Percentiles rank a stretch among this genome's conserved stretches.
phyloP scores from a whole-genome alignment of 1,140 invertebrate genomes.

The Oryzaephilus surinamensis region DNA sequence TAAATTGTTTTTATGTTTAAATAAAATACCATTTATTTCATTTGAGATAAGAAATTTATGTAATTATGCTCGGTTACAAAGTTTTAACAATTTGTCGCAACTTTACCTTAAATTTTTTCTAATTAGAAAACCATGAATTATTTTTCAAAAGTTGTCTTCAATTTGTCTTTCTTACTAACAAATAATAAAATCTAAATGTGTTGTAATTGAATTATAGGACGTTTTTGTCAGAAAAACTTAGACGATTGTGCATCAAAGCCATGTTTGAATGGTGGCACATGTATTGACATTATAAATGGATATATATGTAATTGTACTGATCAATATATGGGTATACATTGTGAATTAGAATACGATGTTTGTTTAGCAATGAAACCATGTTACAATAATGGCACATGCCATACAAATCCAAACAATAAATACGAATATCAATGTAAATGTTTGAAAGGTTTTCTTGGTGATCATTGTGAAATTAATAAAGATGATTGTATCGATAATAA shows the following conservation, averaged over 20 bases:
- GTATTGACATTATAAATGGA: constrained; percentile 49
- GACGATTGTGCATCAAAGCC: constrained; percentile 56
- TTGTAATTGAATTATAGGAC: constrained; percentile 37
- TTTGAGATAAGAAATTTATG: too few relatives aligned
- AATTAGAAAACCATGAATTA: too few relatives aligned
- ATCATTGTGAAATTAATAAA: constrained; percentile 63
- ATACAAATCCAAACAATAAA: constrained; percentile 35
- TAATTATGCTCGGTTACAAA: too few relatives aligned
- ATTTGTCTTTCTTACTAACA: too few relatives aligned
- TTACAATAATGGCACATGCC: constrained; percentile 58
- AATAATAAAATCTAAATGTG: too few relatives aligned
- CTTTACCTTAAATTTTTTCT: too few relatives aligned
- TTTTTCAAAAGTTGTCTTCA: too few relatives aligned
- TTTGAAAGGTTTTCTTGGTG: constrained; percentile 54
- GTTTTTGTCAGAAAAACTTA: constrained; percentile 50
- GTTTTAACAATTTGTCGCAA: too few relatives aligned
- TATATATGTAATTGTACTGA: constrained; percentile 55
- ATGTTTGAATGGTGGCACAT: constrained; percentile 62
- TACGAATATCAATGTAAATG: constrained; percentile 47
- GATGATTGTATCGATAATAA: constrained; percentile 59
- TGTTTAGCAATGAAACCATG: constrained; percentile 56
- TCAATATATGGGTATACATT: constrained; percentile 54
- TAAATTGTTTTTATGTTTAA: too few relatives aligned
- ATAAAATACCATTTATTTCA: too few relatives aligned
- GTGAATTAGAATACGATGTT: constrained; percentile 59